Evolutionary conservation across 2,113 vertebrate species (phyloP), one percentile per base, ranked within the genome.

Genomic region (Phalacrocorax aristotelis): DNA sequence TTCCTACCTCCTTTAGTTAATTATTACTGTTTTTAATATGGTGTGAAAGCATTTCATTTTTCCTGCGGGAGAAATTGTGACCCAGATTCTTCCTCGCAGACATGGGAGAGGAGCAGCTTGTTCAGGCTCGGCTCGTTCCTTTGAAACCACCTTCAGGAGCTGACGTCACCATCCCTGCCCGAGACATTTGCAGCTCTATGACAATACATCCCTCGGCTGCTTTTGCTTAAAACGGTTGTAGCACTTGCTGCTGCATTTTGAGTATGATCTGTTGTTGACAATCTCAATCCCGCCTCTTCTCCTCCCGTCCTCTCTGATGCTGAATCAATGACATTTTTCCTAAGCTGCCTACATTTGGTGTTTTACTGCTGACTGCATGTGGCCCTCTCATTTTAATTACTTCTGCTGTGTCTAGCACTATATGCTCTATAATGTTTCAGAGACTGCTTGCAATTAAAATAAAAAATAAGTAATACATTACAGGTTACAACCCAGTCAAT

Each of bases 371-470:
- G 14, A 72, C 94, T 96, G 97, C 26, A 74, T 97, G 97, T 97
- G 97, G 96, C 97, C 95, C 97, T 96, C 93, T 97, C 95, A 8
- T 96, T 97, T 97, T 98, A 98, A 98, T 98, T 96, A 97, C 96
- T 97, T 98, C 96, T 98, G 97, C 98, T 97, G 97, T 91, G 96
- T 92, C 97, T 94, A 94, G 95, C 95, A 70, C 96, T 98, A 49
- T 96, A 90, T 95, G 96, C 97, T 97, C 97, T 95, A 38, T 90
- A 97, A 97, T 94, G 96, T 97, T 96, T 97, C 97, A 93, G 94
- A 97, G 91, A 79, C 95, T 97, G 97, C 97, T 96, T 93, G 97
- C 98, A 98, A 98, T 98, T 98, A 97, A 97, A 98, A 96, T 92
- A 90, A 90, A 96, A 98, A 98, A 98, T 95, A 97, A 98, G 96